Base-by-base conservation (phyloP, 2,113 vertebrate genomes). In the Gadus chalcogrammus region DNA sequence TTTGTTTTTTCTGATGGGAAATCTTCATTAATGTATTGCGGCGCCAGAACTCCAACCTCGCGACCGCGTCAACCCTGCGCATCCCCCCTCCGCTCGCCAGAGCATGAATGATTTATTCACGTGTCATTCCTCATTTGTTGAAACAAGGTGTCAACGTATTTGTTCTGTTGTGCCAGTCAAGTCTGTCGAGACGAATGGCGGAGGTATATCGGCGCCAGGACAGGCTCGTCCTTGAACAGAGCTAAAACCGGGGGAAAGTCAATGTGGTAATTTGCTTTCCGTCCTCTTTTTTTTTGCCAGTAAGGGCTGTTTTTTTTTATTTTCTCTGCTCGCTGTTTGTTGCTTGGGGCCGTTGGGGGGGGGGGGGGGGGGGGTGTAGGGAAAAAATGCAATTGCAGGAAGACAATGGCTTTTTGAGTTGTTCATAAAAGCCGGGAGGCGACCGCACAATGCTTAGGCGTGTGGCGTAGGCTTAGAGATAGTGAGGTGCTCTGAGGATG, bases 71-170 rank as follows among this genome's bases (percentile, higher is more conserved):
- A 83, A 82, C 82, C 77, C 64, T 74, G 76, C 70, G 82, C 84
- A 86, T 1, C 24, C 24, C 88, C 81, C 88, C 81, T 88, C 79
- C 65, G 79, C 55, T 69, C 82, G 61, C 70, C 81, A 73, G 83
- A 86, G 73, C 75, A 77, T 92, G 86, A 91, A 93, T 92, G 90
- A 92, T 92, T 90, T 84, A 92, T 90, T 88, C 82, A 82, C 87
- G 90, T 92, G 87, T 91, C 89, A 91, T 91, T 87, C 90, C 75
- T 92, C 88, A 90, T 93, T 93, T 90, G 90, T 87, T 85, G 81
- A 89, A 90, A 90, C 91, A 89, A 87, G 81, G 85, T 87, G 88
- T 90, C 83, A 77, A 86, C 75, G 17, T 87, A 89, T 88, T 82
- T 79, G 80, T 88, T 88, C 85, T 75, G 48, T 71, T 65, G 76